Evolutionary conservation across 2,113 vertebrate species (phyloP).

Genomic region (Aegotheles bennettii): DNA sequence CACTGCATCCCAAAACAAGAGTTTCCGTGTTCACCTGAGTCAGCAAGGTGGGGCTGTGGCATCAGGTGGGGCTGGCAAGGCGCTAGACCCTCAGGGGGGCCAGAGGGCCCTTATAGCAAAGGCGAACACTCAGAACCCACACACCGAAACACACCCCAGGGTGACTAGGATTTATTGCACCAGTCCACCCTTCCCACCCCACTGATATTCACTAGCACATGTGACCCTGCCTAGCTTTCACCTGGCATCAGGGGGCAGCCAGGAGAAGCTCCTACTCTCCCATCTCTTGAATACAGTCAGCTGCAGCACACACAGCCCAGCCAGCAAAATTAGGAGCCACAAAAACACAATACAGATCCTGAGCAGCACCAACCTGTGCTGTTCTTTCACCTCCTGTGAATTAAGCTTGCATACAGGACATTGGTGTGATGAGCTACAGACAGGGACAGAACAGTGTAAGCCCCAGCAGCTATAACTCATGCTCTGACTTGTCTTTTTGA

Average conservation of each 20-base stretch:
- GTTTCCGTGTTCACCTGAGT: neutral
- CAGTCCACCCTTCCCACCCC: neutral
- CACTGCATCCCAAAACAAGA: neutral
- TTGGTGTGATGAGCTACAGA: neutral
- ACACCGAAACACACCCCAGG: neutral
- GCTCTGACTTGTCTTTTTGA: neutral
- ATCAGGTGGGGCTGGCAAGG: neutral
- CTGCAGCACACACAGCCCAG: neutral
- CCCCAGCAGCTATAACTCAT: neutral
- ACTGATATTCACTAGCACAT: rapidly evolving
- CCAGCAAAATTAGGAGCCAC: neutral
- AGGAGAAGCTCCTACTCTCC: neutral
- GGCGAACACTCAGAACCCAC: neutral
- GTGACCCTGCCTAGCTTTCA: neutral
- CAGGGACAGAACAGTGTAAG: neutral
- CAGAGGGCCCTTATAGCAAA: neutral
- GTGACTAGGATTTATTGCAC: neutral
- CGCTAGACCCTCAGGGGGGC: neutral
- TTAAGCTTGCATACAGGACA: rapidly evolving
- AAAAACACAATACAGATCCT: neutral
- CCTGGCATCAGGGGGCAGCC: neutral
- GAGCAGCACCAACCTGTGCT: neutral
- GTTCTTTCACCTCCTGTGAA: neutral
- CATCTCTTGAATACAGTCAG: neutral
- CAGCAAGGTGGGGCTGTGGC: neutral